These are phyloP conservation scores for Cyclophora albipunctata DNA, from an alignment of 2,888 invertebrate genomes.

Conservation along the genomic window DNA sequence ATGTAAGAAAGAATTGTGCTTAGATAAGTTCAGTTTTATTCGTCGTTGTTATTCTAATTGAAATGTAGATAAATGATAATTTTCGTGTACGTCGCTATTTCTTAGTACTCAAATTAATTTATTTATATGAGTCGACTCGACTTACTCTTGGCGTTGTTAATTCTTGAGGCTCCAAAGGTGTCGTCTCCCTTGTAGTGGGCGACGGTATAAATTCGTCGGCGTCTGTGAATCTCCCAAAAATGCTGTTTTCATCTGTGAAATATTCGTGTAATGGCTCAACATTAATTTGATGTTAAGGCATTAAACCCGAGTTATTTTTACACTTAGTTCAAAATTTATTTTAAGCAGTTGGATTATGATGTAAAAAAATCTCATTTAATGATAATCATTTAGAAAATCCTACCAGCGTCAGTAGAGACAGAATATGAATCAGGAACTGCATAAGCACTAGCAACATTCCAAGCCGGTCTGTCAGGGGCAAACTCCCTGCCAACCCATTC, in stretches of 20 bases:
- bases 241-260: slow-evolving; percentile 62
- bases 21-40: too few species aligned
- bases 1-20: too few species aligned
- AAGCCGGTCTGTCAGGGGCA: slow-evolving; percentile 38
- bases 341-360: not conserved
- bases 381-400: slow-evolving; percentile 5
- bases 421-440: slow-evolving; percentile 30
- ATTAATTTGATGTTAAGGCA: slow-evolving; percentile 3
- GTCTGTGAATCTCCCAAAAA: slow-evolving; percentile 57
- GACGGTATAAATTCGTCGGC: slow-evolving; percentile 35
- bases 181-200: slow-evolving; percentile 23
- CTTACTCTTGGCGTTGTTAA: slow-evolving; percentile 42
- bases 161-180: slow-evolving; percentile 26
- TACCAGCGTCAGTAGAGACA: slow-evolving; percentile 53
- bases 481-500: slow-evolving; percentile 29
- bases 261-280: slow-evolving; percentile 1
- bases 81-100: too few species aligned
- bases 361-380: not conserved
- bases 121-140: not conserved
- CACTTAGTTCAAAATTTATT: not conserved
- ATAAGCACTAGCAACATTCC: slow-evolving; percentile 32
- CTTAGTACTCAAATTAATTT: too few species aligned
- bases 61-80: too few species aligned
- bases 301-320: not conserved
- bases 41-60: too few species aligned